Percentiles rank a stretch among this genome's conserved stretches.
phyloP scores from a whole-genome alignment of 1,140 invertebrate species.

The Parasteatoda tepidariorum region DNA sequence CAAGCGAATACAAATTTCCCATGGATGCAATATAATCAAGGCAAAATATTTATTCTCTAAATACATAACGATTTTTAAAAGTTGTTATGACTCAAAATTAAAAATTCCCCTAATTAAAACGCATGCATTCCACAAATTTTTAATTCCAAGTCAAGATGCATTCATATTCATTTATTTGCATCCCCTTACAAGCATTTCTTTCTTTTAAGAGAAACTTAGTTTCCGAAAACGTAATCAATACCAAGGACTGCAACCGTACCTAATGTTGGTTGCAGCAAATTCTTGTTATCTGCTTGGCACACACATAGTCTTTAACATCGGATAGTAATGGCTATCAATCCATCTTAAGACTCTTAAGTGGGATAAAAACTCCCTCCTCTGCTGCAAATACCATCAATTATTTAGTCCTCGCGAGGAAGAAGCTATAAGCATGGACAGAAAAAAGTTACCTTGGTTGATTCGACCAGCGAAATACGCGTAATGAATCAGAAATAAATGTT shows the following conservation, averaged over 20 bases:
- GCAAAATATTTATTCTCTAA: no score
- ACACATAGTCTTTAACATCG: conserved; percentile 34
- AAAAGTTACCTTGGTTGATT: neutral
- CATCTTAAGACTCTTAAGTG: conserved; percentile 28
- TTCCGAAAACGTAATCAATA: conserved; percentile 11
- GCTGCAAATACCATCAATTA: conserved; percentile 43
- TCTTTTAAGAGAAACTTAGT: neutral
- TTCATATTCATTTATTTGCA: no score
- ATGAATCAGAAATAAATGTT: no score
- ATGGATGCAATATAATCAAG: no score
- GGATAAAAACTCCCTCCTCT: neutral
- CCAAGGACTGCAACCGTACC: neutral
- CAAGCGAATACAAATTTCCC: no score
- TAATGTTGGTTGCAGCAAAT: conserved; percentile 16
- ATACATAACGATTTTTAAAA: no score
- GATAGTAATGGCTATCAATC: conserved; percentile 35
- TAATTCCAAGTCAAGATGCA: no score
- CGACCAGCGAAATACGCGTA: no score
- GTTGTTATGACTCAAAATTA: no score
- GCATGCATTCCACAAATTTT: no score
- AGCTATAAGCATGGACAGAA: neutral
- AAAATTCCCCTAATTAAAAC: no score
- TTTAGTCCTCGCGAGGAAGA: conserved; percentile 15
- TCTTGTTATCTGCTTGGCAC: conserved; percentile 25
- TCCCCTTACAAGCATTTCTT: no score